Percentiles rank a stretch among this genome's conserved stretches.
Evolutionary conservation across 1,140 invertebrate genomes (phyloP).

Genomic region (Calephelis nemesis): DNA sequence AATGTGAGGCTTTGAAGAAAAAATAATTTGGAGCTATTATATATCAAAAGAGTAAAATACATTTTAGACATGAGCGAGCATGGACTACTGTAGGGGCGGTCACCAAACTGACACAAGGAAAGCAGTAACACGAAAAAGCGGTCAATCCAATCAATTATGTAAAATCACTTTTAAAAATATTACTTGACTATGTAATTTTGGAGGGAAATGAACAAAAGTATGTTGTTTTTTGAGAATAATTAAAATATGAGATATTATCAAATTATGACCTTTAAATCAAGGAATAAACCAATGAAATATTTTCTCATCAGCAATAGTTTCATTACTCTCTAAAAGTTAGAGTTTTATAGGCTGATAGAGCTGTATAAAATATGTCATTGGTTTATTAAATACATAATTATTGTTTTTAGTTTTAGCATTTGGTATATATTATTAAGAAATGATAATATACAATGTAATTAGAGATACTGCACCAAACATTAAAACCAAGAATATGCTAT

Average conservation of each 20-base stretch:
- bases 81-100: constrained; percentile 78
- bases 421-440: constrained; percentile 64
- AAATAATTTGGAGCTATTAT: constrained; percentile 76
- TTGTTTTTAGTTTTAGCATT: constrained; percentile 50
- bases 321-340: neutral
- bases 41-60: constrained; percentile 75
- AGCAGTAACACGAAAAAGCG: constrained; percentile 80
- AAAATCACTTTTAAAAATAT: constrained; percentile 58
- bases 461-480: constrained; percentile 77
- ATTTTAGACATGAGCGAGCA: constrained; percentile 76
- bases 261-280: constrained; percentile 8
- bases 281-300: constrained; percentile 18
- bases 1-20: constrained; percentile 77
- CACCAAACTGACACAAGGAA: constrained; percentile 81
- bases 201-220: constrained; percentile 53
- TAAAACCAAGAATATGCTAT: constrained; percentile 71
- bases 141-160: constrained; percentile 79
- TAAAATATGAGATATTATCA: constrained; percentile 20
- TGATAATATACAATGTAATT: constrained; percentile 77
- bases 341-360: neutral
- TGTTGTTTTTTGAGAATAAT: constrained; percentile 78
- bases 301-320: neutral
- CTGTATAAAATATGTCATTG: constrained; percentile 43
- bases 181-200: constrained; percentile 52
- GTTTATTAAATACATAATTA: constrained; percentile 46